Conservation (phyloP, 2,888 invertebrate genomes). For the Drosophila vallismaia region DNA sequence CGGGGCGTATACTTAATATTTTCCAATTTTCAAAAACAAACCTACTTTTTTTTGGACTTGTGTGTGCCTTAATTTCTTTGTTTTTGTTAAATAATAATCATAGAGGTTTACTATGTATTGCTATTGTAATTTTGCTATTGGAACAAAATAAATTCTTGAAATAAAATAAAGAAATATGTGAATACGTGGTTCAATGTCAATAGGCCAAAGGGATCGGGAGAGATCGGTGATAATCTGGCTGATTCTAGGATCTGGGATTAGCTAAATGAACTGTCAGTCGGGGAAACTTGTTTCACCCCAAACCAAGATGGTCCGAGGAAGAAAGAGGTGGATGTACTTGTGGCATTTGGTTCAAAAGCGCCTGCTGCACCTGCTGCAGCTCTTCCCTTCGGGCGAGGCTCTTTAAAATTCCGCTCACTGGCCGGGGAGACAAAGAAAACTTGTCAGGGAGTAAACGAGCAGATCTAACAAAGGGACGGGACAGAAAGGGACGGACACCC, state of each 20-base stretch:
- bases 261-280: conserved; percentile 49
- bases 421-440: conserved; percentile 58
- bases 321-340: conserved; percentile 39
- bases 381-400: conserved; percentile 34
- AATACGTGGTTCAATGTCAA: no score
- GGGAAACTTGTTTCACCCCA: conserved; percentile 43
- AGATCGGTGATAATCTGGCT: not conserved
- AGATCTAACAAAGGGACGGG: conserved; percentile 62
- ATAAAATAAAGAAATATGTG: no score
- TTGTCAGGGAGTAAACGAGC: conserved; percentile 58
- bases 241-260: conserved; percentile 30
- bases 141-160: no score
- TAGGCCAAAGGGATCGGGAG: not conserved
- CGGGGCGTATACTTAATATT: no score
- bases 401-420: conserved; percentile 68
- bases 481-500: conserved; percentile 16
- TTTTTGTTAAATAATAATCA: no score
- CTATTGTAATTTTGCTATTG: no score
- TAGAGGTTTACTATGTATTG: no score
- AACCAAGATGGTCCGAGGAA: conserved; percentile 2
- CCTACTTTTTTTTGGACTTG: no score
- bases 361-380: conserved; percentile 62
- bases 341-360: conserved; percentile 66
- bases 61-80: no score
- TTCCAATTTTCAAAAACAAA: no score